phyloP scores from a whole-genome alignment of 2,113 vertebrate species.

The Otocyon megalotis region DNA sequence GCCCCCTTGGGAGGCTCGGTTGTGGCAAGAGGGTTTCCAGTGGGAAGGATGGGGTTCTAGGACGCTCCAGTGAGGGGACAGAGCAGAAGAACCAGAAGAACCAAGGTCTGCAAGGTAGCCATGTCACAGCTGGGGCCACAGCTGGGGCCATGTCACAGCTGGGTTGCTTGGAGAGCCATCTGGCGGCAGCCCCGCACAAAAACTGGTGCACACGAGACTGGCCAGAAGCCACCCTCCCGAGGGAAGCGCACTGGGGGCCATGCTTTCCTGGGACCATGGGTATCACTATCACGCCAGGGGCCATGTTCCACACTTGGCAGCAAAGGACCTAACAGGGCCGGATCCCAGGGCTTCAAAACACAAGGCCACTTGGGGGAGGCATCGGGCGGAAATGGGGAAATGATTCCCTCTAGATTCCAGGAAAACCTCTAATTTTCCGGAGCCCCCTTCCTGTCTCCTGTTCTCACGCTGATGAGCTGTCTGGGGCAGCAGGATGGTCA shows the following conservation, averaged over 20 bases:
- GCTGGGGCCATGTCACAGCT: no score
- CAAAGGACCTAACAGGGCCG: background rate
- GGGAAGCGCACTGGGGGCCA: background rate
- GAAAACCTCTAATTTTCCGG: background rate
- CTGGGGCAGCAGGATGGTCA: background rate
- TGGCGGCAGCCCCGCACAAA: no score
- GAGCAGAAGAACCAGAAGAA: no score
- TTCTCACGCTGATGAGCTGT: background rate
- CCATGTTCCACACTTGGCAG: background rate
- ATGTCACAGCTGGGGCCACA: no score
- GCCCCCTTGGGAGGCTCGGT: no score
- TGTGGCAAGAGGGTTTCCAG: no score
- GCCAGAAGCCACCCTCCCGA: background rate
- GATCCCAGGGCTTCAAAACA: background rate
- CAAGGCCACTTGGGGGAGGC: background rate
- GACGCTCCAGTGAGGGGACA: no score
- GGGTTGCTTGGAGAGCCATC: no score
- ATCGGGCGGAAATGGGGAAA: background rate
- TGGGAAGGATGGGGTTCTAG: no score
- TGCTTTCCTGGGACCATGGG: background rate
- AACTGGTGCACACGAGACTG: background rate
- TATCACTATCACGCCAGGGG: background rate
- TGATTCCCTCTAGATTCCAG: background rate
- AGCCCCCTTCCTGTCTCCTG: constrained; percentile 58
- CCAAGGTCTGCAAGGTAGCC: no score